Evolutionary conservation across 2,888 invertebrate genomes (phyloP).

Genomic region (Cantharis flavilabris): DNA sequence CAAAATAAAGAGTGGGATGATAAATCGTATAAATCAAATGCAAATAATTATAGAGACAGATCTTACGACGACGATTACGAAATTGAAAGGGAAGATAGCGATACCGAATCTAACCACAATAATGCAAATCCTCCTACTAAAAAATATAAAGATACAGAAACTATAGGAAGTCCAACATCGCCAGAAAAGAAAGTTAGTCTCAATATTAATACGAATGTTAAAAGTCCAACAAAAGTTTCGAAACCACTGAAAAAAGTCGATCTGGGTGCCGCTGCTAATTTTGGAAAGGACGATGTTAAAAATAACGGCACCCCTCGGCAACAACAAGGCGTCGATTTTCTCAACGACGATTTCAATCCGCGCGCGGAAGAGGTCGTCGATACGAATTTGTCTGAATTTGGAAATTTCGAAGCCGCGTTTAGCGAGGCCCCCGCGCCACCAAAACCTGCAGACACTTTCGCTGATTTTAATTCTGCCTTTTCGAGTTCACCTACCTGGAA

Average conservation of each 20-base stretch:
- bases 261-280: slow-evolving; percentile 71
- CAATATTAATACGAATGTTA: slow-evolving; percentile 54
- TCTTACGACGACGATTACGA: slow-evolving; percentile 65
- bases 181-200: slow-evolving; percentile 55
- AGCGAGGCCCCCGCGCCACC: slow-evolving; percentile 31
- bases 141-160: slow-evolving; percentile 44
- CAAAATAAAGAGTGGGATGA: slow-evolving; percentile 48
- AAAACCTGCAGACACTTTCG: slow-evolving; percentile 68
- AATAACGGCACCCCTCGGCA: slow-evolving; percentile 48
- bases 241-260: slow-evolving; percentile 63
- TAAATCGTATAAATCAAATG: slow-evolving; percentile 36
- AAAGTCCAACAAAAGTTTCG: slow-evolving; percentile 52
- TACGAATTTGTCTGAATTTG: slow-evolving; percentile 64
- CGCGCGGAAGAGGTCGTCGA: slow-evolving; percentile 52
- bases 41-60: slow-evolving; percentile 46
- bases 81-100: slow-evolving; percentile 70
- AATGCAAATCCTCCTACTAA: slow-evolving; percentile 22
- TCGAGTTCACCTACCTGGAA: slow-evolving; percentile 24
- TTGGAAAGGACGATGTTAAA: slow-evolving; percentile 60
- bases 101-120: slow-evolving; percentile 61
- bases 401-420: slow-evolving; percentile 78
- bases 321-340: slow-evolving; percentile 56
- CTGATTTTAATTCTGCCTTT: slow-evolving; percentile 81
- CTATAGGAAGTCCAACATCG: slow-evolving; percentile 38
- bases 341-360: slow-evolving; percentile 69